Percentiles rank a stretch among this genome's conserved stretches.
phyloP scores from a whole-genome alignment of 2,797 vertebrate species.

The Enteromius anoplus region DNA sequence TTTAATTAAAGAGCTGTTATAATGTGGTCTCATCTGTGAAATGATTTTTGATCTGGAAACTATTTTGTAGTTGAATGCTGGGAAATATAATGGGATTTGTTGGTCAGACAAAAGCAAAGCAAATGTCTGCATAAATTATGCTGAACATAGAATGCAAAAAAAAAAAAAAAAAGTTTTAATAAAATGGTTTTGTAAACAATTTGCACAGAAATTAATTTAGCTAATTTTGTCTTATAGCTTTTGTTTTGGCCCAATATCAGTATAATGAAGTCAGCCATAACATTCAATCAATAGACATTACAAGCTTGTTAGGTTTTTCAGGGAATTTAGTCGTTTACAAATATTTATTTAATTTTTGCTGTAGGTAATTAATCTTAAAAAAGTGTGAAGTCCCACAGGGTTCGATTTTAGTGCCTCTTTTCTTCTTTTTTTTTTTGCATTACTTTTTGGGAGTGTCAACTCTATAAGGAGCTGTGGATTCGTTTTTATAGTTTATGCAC shows the following conservation, averaged over 20 bases:
- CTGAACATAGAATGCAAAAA: too few species aligned
- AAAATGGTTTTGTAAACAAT: not conserved
- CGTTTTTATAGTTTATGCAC: not conserved
- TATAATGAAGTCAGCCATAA: not conserved
- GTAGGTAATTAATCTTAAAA: not conserved
- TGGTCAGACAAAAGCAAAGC: not conserved
- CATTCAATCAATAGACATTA: not conserved
- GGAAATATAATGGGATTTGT: not conserved
- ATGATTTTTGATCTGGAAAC: not conserved
- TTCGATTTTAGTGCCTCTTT: not conserved
- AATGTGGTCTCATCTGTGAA: not conserved
- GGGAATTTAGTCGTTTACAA: not conserved
- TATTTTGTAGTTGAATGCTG: not conserved
- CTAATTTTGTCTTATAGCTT: not conserved
- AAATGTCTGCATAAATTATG: too few species aligned
- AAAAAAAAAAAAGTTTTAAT: too few species aligned
- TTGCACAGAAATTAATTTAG: not conserved
- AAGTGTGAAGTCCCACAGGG: not conserved
- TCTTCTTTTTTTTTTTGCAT: not conserved
- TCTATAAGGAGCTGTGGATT: not conserved
- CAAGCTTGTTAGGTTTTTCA: not conserved
- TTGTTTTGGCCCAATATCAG: not conserved
- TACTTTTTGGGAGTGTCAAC: not conserved
- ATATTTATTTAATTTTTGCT: not conserved
- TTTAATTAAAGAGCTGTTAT: not conserved